Evolutionary conservation across 2,113 vertebrate species (phyloP).

Genomic region (Montifringilla adamsi): DNA sequence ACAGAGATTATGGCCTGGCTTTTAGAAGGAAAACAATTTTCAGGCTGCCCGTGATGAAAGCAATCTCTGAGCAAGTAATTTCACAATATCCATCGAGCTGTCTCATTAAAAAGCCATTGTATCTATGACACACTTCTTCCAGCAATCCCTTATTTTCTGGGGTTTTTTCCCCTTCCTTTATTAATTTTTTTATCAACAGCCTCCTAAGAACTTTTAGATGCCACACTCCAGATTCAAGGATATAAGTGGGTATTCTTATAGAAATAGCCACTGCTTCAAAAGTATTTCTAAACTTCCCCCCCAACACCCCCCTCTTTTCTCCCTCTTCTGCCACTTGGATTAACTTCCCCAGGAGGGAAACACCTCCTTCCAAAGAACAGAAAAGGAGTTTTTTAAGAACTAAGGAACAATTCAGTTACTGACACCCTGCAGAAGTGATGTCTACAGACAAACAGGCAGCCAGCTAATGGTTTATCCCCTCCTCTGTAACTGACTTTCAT

Average conservation of each 20-base stretch:
- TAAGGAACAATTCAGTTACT: not conserved
- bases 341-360: not conserved
- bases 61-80: constrained; percentile 42
- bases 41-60: constrained; percentile 37
- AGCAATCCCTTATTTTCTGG: not conserved
- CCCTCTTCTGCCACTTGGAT: not conserved
- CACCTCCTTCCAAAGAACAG: not conserved
- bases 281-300: not conserved
- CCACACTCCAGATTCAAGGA: not conserved
- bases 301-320: not conserved
- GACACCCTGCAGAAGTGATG: not conserved
- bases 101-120: constrained; percentile 58
- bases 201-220: not conserved
- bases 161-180: not conserved
- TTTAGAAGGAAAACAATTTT: constrained; percentile 65
- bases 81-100: constrained; percentile 54
- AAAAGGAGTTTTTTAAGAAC: not conserved
- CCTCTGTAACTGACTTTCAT: not conserved
- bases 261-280: not conserved
- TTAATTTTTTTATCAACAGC: not conserved
- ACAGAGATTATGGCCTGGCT: constrained; percentile 19
- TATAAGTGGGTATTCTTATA: not conserved
- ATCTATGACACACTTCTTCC: not conserved
- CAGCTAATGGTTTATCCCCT: not conserved
- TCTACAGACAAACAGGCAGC: not conserved